Base-by-base conservation (phyloP, 2,888 invertebrate species). In the Standfussiana lucernea region DNA sequence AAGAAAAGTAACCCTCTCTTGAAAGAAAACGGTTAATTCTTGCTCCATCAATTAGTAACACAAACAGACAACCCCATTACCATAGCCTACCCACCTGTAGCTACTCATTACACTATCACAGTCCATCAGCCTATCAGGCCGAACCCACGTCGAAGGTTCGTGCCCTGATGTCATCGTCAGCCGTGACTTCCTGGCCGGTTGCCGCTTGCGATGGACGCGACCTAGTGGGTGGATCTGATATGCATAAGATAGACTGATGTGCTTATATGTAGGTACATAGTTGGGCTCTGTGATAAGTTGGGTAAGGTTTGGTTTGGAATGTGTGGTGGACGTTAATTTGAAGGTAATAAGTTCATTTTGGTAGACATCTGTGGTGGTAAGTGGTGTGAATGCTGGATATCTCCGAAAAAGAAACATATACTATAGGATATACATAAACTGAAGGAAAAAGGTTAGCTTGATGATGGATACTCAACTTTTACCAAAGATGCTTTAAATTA, bases 151-250 rank as follows among this genome's bases (percentile, higher is more conserved):
- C 80, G 83, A 79, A 71, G 80, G 75, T 88, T 76, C 88, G 81
- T 86, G 87, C 78, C 65, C 77, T 77, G 89, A 88, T 88, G 86
- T 35, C 87, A 88, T 88, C 89, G 74, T 10, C 71, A 80, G 56
- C 74, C 76, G 86, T 88, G 86, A 88, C 87, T 88, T 88, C 87
- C 88, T 82, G 75, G 62, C 69, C 67, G 40, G 42, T 62, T 75
- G 70, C n/a, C 24, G 40, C 40, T 64, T 64, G 72, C 72, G 80
- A 85, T 70, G 59, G 81, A 77, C 69, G 80, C 37, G 66, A 75
- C 73, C 59, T 35, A 72, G 78, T 83, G 73, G 77, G 82, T 79
- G 75, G 67, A 83, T 83, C 83, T 68, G 85, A 85, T 85, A 64
- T 72, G 53, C 85, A 8, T 56, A 13, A 28, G 35, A 50, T 78